Evolutionary conservation across 2,888 invertebrate genomes (phyloP).

Genomic region (Meteorus cinctellus): DNA sequence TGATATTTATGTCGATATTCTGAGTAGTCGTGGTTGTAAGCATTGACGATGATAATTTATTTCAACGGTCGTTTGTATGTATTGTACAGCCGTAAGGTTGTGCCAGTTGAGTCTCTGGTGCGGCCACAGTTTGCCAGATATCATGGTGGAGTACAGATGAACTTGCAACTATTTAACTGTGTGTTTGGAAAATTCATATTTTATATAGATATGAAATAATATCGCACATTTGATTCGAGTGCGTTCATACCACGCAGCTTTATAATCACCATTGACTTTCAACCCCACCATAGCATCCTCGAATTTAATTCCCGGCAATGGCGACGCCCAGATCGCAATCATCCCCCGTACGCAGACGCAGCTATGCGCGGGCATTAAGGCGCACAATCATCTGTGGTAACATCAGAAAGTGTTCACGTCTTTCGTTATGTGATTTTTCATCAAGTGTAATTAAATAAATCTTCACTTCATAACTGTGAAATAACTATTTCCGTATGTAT

Average conservation of each 20-base stretch:
- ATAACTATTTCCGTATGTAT: not conserved
- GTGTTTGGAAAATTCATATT: not conserved
- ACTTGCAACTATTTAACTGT: not conserved
- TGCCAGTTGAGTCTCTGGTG: constrained; percentile 55
- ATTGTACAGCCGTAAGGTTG: constrained; percentile 56
- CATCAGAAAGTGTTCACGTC: constrained; percentile 50
- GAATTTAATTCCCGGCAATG: constrained; percentile 59
- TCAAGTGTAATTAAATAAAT: not conserved
- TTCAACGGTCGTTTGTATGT: constrained; percentile 69
- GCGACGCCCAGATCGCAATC: constrained; percentile 67
- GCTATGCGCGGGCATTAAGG: constrained; percentile 52
- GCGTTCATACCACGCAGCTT: constrained; percentile 46
- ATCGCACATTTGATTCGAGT: not conserved
- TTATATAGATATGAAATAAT: not conserved
- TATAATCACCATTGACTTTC: constrained; percentile 48
- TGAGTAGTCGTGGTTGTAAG: constrained; percentile 67
- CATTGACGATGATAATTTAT: constrained; percentile 79
- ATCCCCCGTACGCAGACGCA: constrained; percentile 64
- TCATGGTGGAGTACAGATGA: constrained; percentile 66
- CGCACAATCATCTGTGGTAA: constrained; percentile 47
- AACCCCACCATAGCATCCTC: constrained; percentile 56
- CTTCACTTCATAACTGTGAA: not conserved
- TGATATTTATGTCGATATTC: constrained; percentile 21
- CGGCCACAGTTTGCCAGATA: constrained; percentile 65
- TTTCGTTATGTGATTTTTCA: not conserved